Conservation (phyloP, 1,140 invertebrate genomes). For the Camponotus vicinus region DNA sequence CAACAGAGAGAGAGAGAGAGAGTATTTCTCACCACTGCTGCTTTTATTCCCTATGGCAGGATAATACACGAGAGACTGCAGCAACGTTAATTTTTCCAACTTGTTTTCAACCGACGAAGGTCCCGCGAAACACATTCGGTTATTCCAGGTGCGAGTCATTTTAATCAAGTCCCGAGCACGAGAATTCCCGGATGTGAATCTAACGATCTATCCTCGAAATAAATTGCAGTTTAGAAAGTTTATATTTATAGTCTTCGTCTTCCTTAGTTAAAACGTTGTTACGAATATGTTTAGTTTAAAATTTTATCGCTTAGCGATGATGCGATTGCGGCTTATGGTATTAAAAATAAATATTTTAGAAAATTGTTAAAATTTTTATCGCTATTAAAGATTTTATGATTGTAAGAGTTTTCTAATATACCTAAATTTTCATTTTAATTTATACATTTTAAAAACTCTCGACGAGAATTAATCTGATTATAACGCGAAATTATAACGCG, state of each 20-base stretch:
- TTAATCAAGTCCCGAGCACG: background rate
- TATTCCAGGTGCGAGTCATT: background rate
- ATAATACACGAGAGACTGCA: conserved; percentile 9
- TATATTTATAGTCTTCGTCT: background rate
- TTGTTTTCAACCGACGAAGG: background rate
- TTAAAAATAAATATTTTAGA: background rate
- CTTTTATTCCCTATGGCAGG: conserved; percentile 14
- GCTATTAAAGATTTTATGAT: too few species aligned
- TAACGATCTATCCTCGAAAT: background rate
- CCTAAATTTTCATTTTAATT: too few species aligned
- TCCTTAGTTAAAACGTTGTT: background rate
- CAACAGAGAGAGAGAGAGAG: background rate
- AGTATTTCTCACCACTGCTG: background rate
- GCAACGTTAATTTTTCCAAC: background rate
- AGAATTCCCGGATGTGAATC: background rate
- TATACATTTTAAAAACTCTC: background rate
- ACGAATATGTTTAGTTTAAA: background rate
- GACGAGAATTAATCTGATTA: background rate
- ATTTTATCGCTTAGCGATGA: background rate
- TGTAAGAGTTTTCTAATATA: too few species aligned
- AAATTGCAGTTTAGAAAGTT: background rate
- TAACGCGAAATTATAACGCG: too few species aligned
- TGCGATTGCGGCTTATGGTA: background rate
- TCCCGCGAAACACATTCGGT: background rate
- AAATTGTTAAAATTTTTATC: background rate